A percentile compares a stretch with the other conserved stretches of the same genome.
These are phyloP conservation scores for Halictus rubicundus DNA, from an alignment of 1,140 invertebrate species.

Conservation along the genomic window DNA sequence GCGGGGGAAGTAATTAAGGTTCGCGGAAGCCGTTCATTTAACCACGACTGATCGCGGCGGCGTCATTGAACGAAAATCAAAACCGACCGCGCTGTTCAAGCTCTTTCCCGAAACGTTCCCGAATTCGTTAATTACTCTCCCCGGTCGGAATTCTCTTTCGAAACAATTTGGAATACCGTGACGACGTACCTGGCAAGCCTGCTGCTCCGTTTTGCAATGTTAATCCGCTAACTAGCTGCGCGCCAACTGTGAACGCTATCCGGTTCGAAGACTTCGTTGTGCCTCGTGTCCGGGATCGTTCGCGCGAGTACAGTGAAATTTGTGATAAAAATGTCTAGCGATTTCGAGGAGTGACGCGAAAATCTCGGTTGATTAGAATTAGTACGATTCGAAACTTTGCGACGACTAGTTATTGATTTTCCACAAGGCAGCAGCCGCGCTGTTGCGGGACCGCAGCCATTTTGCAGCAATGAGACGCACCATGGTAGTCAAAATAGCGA, in stretches of 20 bases:
- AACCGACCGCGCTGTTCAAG: background rate
- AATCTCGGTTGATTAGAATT: no score
- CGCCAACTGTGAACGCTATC: background rate
- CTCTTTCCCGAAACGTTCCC: background rate
- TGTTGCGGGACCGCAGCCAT: no score
- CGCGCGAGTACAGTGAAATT: no score
- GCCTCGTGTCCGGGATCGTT: background rate
- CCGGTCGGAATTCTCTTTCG: conserved; percentile 5
- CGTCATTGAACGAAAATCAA: background rate
- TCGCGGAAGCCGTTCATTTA: conserved; percentile 5
- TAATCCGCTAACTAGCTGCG: conserved; percentile 5
- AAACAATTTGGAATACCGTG: conserved; percentile 10
- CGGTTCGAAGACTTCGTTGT: background rate
- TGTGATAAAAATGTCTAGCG: no score
- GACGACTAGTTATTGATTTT: no score
- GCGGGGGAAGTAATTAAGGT: conserved; percentile 30
- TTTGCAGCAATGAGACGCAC: no score
- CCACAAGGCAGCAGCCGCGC: no score
- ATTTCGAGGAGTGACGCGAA: no score
- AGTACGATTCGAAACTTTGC: no score
- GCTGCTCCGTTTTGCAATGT: background rate
- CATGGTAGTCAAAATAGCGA: no score
- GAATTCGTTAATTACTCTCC: background rate
- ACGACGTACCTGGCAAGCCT: background rate
- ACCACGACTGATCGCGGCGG: background rate